phyloP scores from a whole-genome alignment of 2,113 vertebrate species.

The Chinchilla lanigera region DNA sequence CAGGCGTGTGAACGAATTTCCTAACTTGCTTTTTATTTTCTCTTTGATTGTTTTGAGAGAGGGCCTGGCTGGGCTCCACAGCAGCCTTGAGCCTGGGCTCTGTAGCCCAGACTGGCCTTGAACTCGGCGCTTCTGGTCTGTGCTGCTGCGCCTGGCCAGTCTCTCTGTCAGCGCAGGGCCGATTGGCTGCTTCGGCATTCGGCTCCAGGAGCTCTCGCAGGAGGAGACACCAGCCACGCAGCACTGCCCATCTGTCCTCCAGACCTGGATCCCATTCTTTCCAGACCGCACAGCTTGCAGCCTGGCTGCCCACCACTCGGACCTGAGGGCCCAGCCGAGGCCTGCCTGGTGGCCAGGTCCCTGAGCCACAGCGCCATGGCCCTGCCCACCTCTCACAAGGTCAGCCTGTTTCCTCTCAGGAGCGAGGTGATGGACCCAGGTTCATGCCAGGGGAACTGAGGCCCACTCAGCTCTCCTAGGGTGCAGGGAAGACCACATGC shows the following conservation, averaged over 20 bases:
- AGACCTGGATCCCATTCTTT: accelerated
- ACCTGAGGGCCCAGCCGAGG: accelerated
- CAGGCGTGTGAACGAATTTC: accelerated
- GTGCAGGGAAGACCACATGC: background rate
- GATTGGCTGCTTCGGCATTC: accelerated
- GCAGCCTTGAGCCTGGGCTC: background rate
- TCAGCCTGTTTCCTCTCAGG: background rate
- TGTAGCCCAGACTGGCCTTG: background rate
- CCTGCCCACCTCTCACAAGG: background rate
- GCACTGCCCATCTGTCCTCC: accelerated
- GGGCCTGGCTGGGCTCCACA: background rate
- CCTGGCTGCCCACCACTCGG: background rate
- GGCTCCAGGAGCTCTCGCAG: background rate
- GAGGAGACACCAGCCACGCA: background rate
- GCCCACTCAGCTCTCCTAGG: background rate
- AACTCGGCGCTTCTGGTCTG: background rate
- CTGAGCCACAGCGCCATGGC: background rate
- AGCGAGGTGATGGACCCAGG: accelerated
- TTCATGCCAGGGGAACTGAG: too few species aligned
- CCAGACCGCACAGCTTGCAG: background rate
- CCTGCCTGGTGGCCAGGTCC: too few species aligned
- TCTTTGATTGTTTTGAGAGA: background rate
- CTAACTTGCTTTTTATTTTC: background rate
- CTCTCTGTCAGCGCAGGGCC: background rate
- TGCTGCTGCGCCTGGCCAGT: background rate